Evolutionary conservation across 2,888 invertebrate genomes (phyloP), one percentile per base, ranked within the genome.

Genomic region (Papilio elwesi): DNA sequence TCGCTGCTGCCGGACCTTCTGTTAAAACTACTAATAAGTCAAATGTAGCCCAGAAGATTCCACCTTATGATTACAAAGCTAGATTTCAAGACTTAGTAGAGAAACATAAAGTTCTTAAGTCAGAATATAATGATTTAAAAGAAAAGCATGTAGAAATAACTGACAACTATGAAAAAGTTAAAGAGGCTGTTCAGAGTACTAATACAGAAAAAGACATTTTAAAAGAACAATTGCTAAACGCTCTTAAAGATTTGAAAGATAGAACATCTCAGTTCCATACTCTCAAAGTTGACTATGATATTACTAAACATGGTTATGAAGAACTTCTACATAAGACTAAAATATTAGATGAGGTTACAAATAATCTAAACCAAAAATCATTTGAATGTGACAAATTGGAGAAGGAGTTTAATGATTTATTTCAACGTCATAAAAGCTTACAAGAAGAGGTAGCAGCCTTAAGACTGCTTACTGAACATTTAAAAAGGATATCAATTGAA

Each of bases 61-160:
- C 95, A 9, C 92, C 95, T 0, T 96, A 96, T 85, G 96, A 96
- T 81, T 96, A 94, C 76, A 95, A 96, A 85, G 95, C 95, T 47
- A 94, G 96, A 67, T 95, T 95, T 77, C 90, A 94, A 80, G 94
- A 95, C 78, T 88, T 96, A 67, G 83, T 93, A 15, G 95, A 95
- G 74, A 96, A 96, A 83, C 93, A 95, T 77, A 94, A 94, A 76
- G 83, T 78, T 0, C 85, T 96, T 12, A 95, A 95, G 80, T 87
- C 85, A 67, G 94, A 95, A 79, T 90, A 93, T 73, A 93, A 87
- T 59, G 90, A 93, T 16, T 83, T 95, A 51, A 90, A 92, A 79
- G 94, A 94, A 55, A 93, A 93, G 76, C 89, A 95, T 74, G 90
- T 94, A 76, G 94, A 94, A 76, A 85, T 94, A 0, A 89, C 94